A percentile compares a stretch with the other conserved stretches of the same genome.
These are phyloP conservation scores for Rhodinocichla rosea DNA, from an alignment of 2,113 vertebrate species.

Conservation along the genomic window DNA sequence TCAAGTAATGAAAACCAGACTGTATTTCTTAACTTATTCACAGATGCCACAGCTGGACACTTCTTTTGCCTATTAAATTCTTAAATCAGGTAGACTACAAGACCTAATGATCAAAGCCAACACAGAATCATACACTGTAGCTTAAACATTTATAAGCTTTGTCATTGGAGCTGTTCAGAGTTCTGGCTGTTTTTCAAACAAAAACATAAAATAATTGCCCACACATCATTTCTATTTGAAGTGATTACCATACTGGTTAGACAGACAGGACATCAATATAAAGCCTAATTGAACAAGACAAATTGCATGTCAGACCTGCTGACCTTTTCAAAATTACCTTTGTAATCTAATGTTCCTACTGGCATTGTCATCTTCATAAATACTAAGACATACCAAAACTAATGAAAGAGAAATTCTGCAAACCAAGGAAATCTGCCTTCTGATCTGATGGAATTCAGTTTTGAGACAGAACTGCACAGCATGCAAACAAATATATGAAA, in stretches of 20 bases:
- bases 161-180: background rate
- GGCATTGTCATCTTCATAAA: background rate
- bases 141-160: conserved; percentile 8
- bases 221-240: conserved; percentile 9
- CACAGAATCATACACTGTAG: background rate
- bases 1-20: background rate
- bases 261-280: background rate
- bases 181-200: background rate
- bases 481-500: background rate
- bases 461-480: background rate
- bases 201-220: background rate
- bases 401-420: background rate
- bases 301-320: conserved; percentile 8
- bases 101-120: background rate
- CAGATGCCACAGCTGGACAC: background rate
- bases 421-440: background rate
- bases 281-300: conserved; percentile 34
- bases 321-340: conserved; percentile 35
- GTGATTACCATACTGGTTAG: background rate
- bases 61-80: background rate
- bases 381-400: background rate
- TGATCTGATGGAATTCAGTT: background rate
- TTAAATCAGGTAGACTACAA: background rate
- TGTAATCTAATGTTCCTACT: conserved; percentile 28
- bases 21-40: conserved; percentile 9